A percentile compares a stretch with the other conserved stretches of the same genome.
These are phyloP conservation scores for Pogonomyrmex californicus DNA, from an alignment of 1,140 invertebrate genomes.

Conservation along the genomic window DNA sequence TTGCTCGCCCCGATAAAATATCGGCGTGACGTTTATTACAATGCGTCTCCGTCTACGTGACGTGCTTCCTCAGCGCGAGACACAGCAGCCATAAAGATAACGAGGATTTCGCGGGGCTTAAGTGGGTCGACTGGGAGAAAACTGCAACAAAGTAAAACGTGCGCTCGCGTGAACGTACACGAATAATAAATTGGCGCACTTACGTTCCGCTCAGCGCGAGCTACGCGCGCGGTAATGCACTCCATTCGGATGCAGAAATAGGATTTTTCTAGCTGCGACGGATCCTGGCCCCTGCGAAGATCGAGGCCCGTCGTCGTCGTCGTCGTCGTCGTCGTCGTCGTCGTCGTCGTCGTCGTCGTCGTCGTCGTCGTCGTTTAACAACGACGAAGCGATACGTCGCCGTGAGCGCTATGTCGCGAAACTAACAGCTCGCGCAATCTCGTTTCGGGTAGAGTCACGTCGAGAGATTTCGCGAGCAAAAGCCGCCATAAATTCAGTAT, in stretches of 20 bases:
- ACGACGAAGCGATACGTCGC: background rate
- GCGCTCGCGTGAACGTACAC: background rate
- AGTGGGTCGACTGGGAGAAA: constrained; percentile 21
- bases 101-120: constrained; percentile 17
- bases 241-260: background rate
- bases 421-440: constrained; percentile 22
- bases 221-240: background rate
- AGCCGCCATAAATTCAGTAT: constrained; percentile 31
- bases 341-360: no score
- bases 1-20: constrained; percentile 7
- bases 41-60: constrained; percentile 6
- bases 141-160: background rate
- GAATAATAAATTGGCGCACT: constrained; percentile 26
- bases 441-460: constrained; percentile 39
- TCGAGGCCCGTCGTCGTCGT: background rate
- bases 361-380: background rate
- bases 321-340: no score
- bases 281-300: background rate
- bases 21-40: background rate
- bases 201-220: background rate
- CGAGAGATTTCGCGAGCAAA: constrained; percentile 21
- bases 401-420: background rate
- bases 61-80: background rate
- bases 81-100: constrained; percentile 42
- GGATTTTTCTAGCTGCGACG: constrained; percentile 10